Evolutionary conservation across 2,888 invertebrate species (phyloP).

Genomic region (Ctenicera cuprea): DNA sequence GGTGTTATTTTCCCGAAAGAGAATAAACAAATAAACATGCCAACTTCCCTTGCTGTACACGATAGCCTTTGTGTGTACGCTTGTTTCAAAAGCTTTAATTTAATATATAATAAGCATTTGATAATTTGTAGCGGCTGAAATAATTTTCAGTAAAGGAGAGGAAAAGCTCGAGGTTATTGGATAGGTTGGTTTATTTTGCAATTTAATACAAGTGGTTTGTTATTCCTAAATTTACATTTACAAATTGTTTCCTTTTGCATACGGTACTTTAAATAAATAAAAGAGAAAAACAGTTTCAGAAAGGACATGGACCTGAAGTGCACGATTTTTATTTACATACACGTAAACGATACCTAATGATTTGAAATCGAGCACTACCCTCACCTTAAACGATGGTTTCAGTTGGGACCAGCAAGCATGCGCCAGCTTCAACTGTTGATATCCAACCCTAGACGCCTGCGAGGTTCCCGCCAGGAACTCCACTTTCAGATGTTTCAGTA

Average conservation of each 20-base stretch:
- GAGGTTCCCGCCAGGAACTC: conserved; percentile 50
- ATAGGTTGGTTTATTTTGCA: no score
- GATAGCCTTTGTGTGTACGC: conserved; percentile 1
- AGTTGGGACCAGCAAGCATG: conserved; percentile 42
- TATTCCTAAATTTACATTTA: no score
- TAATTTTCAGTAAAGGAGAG: no score
- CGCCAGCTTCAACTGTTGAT: conserved; percentile 58
- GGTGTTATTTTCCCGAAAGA: background rate
- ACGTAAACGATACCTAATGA: conserved; percentile 20
- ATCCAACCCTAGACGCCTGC: conserved; percentile 55
- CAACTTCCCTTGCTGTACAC: background rate
- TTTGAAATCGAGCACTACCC: conserved; percentile 43
- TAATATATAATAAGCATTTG: no score
- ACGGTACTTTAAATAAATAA: background rate
- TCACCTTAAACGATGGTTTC: conserved; percentile 37
- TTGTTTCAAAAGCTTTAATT: no score
- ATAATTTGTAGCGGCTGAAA: no score
- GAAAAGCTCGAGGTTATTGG: no score
- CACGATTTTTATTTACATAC: conserved; percentile 3
- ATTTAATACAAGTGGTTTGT: no score
- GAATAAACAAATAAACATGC: conserved; percentile 5
- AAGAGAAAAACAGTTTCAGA: background rate
- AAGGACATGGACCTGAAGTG: no score
- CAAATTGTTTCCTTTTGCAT: no score
- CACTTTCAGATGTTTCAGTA: conserved; percentile 53